Conservation (phyloP, 2,113 vertebrate species). For the Enhydra lutris region DNA sequence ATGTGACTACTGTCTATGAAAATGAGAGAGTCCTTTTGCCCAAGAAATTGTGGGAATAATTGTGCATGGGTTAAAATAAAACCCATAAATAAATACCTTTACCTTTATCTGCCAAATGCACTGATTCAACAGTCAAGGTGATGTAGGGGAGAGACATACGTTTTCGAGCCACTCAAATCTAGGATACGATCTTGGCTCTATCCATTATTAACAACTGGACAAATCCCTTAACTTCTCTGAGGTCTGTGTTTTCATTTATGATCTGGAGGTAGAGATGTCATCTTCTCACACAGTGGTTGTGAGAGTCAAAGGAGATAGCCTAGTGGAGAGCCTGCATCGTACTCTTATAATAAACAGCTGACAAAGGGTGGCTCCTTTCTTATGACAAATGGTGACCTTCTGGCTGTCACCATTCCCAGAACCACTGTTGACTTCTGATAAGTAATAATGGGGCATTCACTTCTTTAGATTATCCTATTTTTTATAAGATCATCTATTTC, state of each 20-base stretch:
- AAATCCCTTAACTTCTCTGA: neutral
- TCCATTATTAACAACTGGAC: neutral
- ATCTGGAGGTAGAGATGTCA: neutral
- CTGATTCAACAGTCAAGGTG: neutral
- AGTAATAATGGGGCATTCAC: neutral
- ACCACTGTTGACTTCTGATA: neutral
- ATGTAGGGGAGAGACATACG: neutral
- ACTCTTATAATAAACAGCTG: neutral
- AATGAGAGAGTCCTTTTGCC: neutral
- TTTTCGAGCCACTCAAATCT: neutral
- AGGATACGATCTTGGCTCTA: neutral
- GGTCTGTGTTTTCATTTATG: neutral
- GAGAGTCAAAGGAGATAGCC: neutral
- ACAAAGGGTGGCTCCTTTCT: neutral
- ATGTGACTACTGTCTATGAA: neutral
- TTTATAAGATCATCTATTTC: neutral
- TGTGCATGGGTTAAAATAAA: neutral
- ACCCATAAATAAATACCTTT: neutral
- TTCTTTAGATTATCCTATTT: neutral
- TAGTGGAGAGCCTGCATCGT: accelerated
- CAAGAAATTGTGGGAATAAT: neutral
- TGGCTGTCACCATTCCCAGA: neutral
- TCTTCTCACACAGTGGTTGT: neutral
- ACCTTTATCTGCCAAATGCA: neutral
- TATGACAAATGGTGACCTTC: no score